Base-by-base conservation (phyloP, 2,888 invertebrate species). In the Apodemia duryi region DNA sequence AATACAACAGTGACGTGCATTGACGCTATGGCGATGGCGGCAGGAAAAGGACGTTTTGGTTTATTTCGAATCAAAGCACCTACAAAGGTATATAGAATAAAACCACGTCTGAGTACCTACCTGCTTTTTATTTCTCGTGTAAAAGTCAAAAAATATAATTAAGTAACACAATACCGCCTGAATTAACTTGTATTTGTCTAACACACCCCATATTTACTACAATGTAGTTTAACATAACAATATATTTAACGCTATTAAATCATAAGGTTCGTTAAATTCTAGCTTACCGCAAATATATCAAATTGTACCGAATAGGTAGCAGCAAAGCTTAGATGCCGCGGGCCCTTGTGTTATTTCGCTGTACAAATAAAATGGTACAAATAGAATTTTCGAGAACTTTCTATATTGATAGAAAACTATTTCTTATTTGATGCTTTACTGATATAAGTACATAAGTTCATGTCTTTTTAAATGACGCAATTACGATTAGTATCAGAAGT, bases 191-290 rank as follows among this genome's bases (percentile, higher is more conserved):
- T 41, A 41, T 41, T 41, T 43, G 43, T 43, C 13, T 43, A 43
- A 13, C 11, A 2, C 11, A 43, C 11, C 3, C 11, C 11, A 43
- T 13, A 43, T 43, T 43, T 43, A 43, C 43, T 43, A 43, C 43
- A 43, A 11, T 13, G 11, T 43, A 43, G 11, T 13, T 43, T 43
- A 43, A 43, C 43, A 43, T 13, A 43, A 51, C n/a, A 21, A 51
- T 51, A 52, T 62, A 62, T 66, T 68, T 74, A 72, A 74, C 69
- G 63, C 64, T 71, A 76, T 78, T 74, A 75, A 71, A 69, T 68
- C 66, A 73, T 67, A 70, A 68, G 79, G 76, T 77, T 78, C 77
- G 78, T 79, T 78, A 77, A 72, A 74, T 74, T 74, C 68, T 63
- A 70, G 72, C 71, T 71, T 70, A 38, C 60, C 57, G 51, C 60